phyloP scores from a whole-genome alignment of 2,888 invertebrate species.

The Periphyllus acericola region DNA sequence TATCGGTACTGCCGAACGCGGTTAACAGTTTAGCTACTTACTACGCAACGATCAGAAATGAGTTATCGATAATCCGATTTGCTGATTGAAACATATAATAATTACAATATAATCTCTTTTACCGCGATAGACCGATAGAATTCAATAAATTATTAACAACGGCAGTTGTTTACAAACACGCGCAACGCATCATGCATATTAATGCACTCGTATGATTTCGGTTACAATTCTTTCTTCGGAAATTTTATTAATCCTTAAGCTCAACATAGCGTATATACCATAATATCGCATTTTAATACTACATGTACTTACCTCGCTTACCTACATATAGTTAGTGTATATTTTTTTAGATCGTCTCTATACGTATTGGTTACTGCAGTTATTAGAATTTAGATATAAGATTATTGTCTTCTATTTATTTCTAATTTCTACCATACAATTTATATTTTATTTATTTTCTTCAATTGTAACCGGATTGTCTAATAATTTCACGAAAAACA shows the following conservation, averaged over 20 bases:
- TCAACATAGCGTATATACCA: neutral
- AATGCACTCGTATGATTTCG: neutral
- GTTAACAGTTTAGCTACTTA: too few species aligned
- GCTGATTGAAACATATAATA: neutral
- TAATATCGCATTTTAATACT: neutral
- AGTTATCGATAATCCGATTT: slow-evolving; percentile 2
- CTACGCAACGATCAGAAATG: neutral
- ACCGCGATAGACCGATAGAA: neutral
- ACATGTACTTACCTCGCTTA: neutral
- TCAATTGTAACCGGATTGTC: neutral
- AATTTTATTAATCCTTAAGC: neutral
- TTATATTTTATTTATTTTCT: neutral
- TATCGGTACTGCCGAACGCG: too few species aligned
- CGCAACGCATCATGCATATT: too few species aligned
- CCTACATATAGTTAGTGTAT: neutral
- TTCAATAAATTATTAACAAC: neutral
- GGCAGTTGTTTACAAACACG: neutral
- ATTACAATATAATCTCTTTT: neutral
- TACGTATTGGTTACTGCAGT: neutral
- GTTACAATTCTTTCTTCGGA: neutral
- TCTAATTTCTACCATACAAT: too few species aligned
- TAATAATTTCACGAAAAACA: neutral
- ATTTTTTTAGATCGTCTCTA: neutral
- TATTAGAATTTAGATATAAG: neutral
- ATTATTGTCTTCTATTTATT: too few species aligned